Base-by-base conservation (phyloP, 2,888 invertebrate species). In the Rhodophaea formosa region DNA sequence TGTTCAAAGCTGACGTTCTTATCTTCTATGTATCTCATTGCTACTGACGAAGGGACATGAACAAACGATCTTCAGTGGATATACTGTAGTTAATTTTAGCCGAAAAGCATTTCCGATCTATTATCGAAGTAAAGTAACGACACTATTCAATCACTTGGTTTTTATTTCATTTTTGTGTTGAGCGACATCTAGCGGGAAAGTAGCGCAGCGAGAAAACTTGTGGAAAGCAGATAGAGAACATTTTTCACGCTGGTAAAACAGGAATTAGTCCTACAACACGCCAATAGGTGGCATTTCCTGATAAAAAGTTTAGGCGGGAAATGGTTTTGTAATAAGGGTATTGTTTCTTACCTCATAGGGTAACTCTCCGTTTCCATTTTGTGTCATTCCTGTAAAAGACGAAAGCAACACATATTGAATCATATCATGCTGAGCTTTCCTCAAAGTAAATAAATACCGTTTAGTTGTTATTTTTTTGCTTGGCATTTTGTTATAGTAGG, bases 1-100 rank as follows among this genome's bases (percentile, higher is more conserved):
- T 72, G 65, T 54, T 72, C 65, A 58, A 72, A 71, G 47, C 69
- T 60, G 43, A 72, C 75, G 63, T 73, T 75, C 54, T 64, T 69
- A 44, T 68, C 68, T 59, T 71, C 71, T 54, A 73, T 71, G 53
- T 64, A 68, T 8, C 66, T 64, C 63, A 67, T 64, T 64, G 63
- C 66, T 32, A 35, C 51, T 51, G 51, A 32, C 8, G 0, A 35
- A 16, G n/a, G 51, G 51, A 35, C 39, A 51, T 51, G 39, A 17
- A 15, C 51, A 35, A 35, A 15, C 39, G 39, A 12, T 12, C 39
- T 39, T 39, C 2, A 39, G 39, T 39, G n/a, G 39, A 39, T 1
- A 35, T 10, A 12, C n/a, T 39, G 59, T 51, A 45, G 45, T 57
- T 69, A 69, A 64, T 63, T 62, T 62, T 69, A 68, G 64, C 59